Evolutionary conservation across 2,888 invertebrate genomes (phyloP).

Genomic region (Amaurobius ferox): DNA sequence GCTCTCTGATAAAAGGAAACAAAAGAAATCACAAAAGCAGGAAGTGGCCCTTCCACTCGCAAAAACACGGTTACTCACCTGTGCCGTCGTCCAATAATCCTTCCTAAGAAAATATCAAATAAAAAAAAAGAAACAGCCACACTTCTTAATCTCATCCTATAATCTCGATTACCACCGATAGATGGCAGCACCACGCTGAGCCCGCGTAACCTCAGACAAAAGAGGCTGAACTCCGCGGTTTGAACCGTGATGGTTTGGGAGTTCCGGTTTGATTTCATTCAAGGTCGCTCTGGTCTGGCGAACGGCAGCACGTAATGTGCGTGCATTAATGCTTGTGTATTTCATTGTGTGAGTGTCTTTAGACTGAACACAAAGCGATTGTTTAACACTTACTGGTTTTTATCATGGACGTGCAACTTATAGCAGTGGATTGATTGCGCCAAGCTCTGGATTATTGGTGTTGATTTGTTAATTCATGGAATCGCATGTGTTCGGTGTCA

Average conservation of each 20-base stretch:
- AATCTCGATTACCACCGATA: background rate
- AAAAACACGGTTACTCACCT: conserved; percentile 69
- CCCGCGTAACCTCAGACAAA: conserved; percentile 26
- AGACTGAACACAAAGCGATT: background rate
- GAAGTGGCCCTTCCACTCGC: conserved; percentile 51
- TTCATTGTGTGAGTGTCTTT: conserved; percentile 17
- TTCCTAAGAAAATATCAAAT: conserved; percentile 21
- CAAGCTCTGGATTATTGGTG: background rate
- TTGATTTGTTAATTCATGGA: background rate
- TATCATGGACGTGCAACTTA: background rate
- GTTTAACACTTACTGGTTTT: conserved; percentile 24
- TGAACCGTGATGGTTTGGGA: conserved; percentile 60
- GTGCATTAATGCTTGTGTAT: conserved; percentile 27
- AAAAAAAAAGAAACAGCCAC: conserved; percentile 5
- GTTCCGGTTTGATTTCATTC: conserved; percentile 72
- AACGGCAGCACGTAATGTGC: conserved; percentile 30
- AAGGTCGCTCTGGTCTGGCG: conserved; percentile 57
- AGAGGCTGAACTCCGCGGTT: conserved; percentile 61
- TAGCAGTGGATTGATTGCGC: background rate
- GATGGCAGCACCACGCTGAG: conserved; percentile 48
- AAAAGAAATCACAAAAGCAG: conserved; percentile 65
- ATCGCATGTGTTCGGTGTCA: conserved; percentile 12
- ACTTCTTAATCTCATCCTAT: conserved; percentile 13
- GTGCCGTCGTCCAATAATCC: conserved; percentile 66
- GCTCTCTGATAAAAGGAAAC: conserved; percentile 39